Base-by-base conservation (phyloP, 2,797 vertebrate species). In the Naso thynnoides region DNA sequence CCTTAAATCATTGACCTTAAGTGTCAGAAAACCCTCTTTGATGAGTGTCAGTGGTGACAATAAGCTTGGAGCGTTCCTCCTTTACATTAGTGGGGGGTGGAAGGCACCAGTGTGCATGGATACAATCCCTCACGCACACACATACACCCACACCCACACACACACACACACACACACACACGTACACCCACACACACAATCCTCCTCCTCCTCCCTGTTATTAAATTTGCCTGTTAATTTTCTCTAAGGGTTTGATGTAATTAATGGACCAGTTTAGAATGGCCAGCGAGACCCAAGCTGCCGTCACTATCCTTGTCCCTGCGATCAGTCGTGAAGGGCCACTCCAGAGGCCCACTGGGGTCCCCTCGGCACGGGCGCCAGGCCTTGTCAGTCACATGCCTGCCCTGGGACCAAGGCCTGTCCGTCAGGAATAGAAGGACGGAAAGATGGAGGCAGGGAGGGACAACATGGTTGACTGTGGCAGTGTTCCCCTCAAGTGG, bases 401-500 rank as follows among this genome's bases (percentile, higher is more conserved):
- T 76, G 79, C 79, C 85, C 85, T 76, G 85, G 86, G 90, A 91
- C 75, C 2, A 13, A 59, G 71, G 58, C 79, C 86, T 89, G 93
- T 48, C 79, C 92, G 48, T 93, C 89, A 85, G 84, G 82, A 76
- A 52, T 6, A 48, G 61, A 86, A 79, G 73, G 88, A 85, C 61
- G 76, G 69, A 81, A 64, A 79, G 74, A 85, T 88, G 63, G 66
- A 80, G 68, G 74, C 65, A 70, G 70, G 66, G 70, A 57, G 61
- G 70, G 79, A 80, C 88, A 19, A 54, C 48, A n/a, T 24, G 38
- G 54, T 62, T n/a, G 90, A 75, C 59, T 72, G 44, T 63, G 80
- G 77, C 73, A 41, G 65, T 26, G 29, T 67, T 62, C 74, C 87
- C 89, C 96, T 96, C 95, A 88, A 91, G 95, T 90, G 96, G 93